Conservation (phyloP, 2,797 vertebrate genomes). For the Tragopan temminckii region DNA sequence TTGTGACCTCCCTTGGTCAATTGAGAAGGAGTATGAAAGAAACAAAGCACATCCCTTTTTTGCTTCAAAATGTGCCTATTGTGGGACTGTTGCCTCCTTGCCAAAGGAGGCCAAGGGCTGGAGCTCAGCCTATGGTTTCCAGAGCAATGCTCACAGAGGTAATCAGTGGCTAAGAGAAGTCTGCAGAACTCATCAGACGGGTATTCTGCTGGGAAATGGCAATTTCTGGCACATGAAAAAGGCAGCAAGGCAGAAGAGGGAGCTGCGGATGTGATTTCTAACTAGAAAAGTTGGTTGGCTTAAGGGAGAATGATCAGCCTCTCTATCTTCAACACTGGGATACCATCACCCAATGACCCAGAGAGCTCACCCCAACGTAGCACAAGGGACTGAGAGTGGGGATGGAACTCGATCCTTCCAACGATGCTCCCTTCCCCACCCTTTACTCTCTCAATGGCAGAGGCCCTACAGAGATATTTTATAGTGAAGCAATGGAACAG, state of each 20-base stretch:
- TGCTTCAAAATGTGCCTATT: background rate
- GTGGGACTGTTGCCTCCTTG: background rate
- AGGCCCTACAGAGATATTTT: no score
- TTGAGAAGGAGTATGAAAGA: background rate
- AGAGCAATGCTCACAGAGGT: background rate
- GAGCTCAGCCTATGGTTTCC: background rate
- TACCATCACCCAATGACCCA: background rate
- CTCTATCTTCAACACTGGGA: background rate
- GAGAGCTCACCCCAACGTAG: background rate
- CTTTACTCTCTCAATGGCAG: background rate
- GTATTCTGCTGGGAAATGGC: background rate
- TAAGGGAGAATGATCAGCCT: background rate
- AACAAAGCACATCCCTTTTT: background rate
- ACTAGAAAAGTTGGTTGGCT: background rate
- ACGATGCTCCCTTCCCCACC: background rate
- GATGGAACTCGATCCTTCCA: background rate
- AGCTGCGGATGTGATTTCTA: background rate
- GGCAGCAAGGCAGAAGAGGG: background rate
- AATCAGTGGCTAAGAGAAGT: fast-evolving
- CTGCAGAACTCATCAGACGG: background rate
- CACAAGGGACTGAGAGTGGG: background rate
- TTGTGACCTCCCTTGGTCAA: background rate
- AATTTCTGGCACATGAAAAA: background rate
- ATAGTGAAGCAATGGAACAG: no score
- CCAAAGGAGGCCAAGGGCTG: background rate